A percentile compares a stretch with the other conserved stretches of the same genome.
These are phyloP conservation scores for Oxystoma pomonae DNA, from an alignment of 2,888 invertebrate genomes.

Conservation along the genomic window DNA sequence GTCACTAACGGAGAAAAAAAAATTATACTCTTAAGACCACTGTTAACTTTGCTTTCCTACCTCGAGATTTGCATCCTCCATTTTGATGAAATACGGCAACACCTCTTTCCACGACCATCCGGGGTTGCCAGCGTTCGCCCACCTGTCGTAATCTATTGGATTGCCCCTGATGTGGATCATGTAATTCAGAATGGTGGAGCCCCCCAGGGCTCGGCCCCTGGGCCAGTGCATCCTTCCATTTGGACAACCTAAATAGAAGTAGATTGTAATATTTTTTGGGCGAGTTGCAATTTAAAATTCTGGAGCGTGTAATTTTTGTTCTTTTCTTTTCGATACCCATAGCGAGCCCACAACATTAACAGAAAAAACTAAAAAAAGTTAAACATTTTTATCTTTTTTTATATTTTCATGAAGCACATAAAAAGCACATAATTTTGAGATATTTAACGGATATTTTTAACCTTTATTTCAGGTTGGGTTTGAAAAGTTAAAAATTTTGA, in stretches of 20 bases:
- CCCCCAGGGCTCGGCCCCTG: slow-evolving; percentile 57
- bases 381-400: no score
- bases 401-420: no score
- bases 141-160: slow-evolving; percentile 67
- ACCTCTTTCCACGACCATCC: slow-evolving; percentile 54
- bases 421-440: no score
- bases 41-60: slow-evolving; percentile 6
- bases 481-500: no score
- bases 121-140: slow-evolving; percentile 53
- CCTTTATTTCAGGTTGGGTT: no score
- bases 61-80: slow-evolving; percentile 41
- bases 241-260: slow-evolving; percentile 40
- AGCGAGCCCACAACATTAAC: no score
- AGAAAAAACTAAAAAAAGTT: no score
- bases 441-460: no score
- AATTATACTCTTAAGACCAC: no score
- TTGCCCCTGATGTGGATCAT: slow-evolving; percentile 61
- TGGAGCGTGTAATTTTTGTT: no score
- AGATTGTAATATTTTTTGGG: background rate
- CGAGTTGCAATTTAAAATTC: background rate
- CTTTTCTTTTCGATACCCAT: no score
- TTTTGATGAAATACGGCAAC: slow-evolving; percentile 46
- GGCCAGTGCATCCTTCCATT: slow-evolving; percentile 49
- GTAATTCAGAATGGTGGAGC: slow-evolving; percentile 44
- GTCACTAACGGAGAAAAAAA: no score